These are phyloP conservation scores for Drosophila obscura DNA, from an alignment of 1,140 invertebrate species.

Conservation along the genomic window DNA sequence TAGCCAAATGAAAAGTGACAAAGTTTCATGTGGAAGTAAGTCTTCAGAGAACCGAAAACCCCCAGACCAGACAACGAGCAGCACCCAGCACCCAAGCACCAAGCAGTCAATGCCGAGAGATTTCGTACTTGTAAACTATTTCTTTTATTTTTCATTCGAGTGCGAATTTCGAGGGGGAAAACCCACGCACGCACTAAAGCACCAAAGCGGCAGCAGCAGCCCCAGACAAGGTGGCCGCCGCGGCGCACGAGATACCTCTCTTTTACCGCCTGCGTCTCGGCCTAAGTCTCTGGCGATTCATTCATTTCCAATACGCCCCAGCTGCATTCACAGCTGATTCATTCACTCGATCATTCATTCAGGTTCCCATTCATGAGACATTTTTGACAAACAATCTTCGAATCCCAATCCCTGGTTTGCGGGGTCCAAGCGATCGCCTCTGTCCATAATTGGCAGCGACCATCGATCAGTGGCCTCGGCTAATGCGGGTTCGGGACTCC, in stretches of 20 bases:
- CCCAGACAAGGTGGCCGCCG: slow-evolving; percentile 64
- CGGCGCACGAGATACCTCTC: neutral
- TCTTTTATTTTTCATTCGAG: slow-evolving; percentile 30
- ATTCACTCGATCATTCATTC: slow-evolving; percentile 60
- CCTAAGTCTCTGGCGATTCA: slow-evolving; percentile 51
- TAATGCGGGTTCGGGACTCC: slow-evolving; percentile 52
- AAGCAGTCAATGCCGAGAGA: slow-evolving; percentile 46
- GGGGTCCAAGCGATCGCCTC: slow-evolving; percentile 37
- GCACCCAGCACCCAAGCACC: slow-evolving; percentile 15
- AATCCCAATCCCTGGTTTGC: slow-evolving; percentile 32
- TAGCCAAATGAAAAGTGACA: slow-evolving; percentile 67
- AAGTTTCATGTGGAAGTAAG: slow-evolving; percentile 68
- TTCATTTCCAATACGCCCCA: slow-evolving; percentile 59
- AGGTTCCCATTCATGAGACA: slow-evolving; percentile 60
- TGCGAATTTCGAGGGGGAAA: slow-evolving; percentile 41
- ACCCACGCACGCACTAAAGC: slow-evolving; percentile 47
- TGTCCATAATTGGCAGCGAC: slow-evolving; percentile 65
- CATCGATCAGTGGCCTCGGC: slow-evolving; percentile 56
- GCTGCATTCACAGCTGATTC: slow-evolving; percentile 64
- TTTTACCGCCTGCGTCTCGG: too few species aligned
- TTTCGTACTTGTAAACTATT: slow-evolving; percentile 60
- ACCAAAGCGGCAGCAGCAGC: neutral
- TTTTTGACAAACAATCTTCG: slow-evolving; percentile 64
- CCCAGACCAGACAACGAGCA: slow-evolving; percentile 30
- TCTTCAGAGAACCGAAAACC: too few species aligned